Percentiles rank a stretch among this genome's conserved stretches.
Evolutionary conservation across 1,140 invertebrate genomes (phyloP).

Genomic region (Araneus ventricosus): DNA sequence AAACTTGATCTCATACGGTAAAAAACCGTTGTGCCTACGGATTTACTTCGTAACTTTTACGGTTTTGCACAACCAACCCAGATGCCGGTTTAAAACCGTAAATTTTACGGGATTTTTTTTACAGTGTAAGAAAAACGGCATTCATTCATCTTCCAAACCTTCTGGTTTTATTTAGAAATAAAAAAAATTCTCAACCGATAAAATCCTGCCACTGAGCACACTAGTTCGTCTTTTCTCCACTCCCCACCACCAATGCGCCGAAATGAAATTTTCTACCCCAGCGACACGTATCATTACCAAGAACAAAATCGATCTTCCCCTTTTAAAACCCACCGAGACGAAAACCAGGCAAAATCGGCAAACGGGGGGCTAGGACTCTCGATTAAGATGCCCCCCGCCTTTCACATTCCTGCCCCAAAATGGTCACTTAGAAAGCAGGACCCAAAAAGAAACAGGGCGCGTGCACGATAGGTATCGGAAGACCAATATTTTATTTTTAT

Average conservation of each 20-base stretch:
- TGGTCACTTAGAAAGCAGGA: constrained; percentile 1
- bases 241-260: background rate
- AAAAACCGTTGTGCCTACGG: no score
- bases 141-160: background rate
- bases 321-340: background rate
- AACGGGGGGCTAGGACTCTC: background rate
- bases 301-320: background rate
- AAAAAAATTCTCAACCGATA: background rate
- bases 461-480: background rate
- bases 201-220: background rate
- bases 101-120: no score
- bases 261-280: constrained; percentile 33
- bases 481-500: constrained; percentile 45
- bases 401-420: background rate
- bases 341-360: constrained; percentile 11
- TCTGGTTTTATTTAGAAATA: background rate
- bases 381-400: background rate
- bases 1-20: no score
- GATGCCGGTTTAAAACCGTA: no score
- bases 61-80: no score
- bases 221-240: background rate
- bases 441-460: background rate
- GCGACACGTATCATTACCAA: constrained; percentile 9
- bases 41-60: no score
- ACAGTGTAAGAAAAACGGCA: no score